Evolutionary conservation across 2,113 vertebrate species (phyloP).

Genomic region (Embiotoca jacksoni): DNA sequence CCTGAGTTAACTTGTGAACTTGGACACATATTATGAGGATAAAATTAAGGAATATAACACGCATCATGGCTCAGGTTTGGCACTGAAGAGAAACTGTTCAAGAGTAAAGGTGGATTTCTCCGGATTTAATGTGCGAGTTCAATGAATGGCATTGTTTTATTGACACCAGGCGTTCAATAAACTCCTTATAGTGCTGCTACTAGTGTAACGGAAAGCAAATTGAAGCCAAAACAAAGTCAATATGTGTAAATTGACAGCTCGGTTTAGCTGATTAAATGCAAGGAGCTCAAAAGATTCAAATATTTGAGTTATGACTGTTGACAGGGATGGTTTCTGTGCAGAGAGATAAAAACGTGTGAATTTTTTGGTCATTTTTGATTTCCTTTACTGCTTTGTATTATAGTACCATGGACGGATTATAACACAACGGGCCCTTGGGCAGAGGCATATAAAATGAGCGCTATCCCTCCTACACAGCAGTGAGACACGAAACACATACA

Average conservation of each 20-base stretch:
- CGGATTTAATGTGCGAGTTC: conserved; percentile 13
- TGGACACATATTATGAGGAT: conserved; percentile 39
- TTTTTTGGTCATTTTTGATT: not conserved
- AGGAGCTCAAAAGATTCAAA: not conserved
- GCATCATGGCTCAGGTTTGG: conserved; percentile 6
- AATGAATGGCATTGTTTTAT: conserved; percentile 39
- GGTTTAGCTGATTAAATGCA: conserved; percentile 18
- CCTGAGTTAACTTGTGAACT: conserved; percentile 55
- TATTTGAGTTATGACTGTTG: not conserved
- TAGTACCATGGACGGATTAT: not conserved
- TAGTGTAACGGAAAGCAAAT: conserved; percentile 12
- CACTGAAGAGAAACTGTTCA: conserved; percentile 7
- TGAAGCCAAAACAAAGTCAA: conserved; percentile 36
- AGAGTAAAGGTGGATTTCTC: conserved; percentile 22
- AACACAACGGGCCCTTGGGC: not conserved
- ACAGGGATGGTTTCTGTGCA: not conserved
- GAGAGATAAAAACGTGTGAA: not conserved
- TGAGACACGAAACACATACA: conserved; percentile 3
- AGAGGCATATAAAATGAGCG: not conserved
- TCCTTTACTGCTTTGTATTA: not conserved
- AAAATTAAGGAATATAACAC: conserved; percentile 25
- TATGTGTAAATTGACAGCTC: conserved; percentile 24
- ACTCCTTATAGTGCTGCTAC: conserved; percentile 2
- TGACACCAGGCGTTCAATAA: conserved; percentile 33
- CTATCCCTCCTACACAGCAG: not conserved